A percentile compares a stretch with the other conserved stretches of the same genome.
Conservation (phyloP, 2,888 invertebrate species). For the Drosophila rellima region DNA sequence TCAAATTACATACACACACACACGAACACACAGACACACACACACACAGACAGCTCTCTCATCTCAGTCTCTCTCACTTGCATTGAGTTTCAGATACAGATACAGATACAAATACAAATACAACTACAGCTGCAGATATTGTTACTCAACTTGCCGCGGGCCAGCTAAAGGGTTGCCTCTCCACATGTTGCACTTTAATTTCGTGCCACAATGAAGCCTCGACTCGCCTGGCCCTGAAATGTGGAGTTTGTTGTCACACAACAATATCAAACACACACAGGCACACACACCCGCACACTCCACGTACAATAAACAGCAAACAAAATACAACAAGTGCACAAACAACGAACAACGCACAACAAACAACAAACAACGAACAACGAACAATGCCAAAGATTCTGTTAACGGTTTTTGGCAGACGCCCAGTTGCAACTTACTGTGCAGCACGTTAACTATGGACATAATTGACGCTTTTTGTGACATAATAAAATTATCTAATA, state of each 20-base stretch:
- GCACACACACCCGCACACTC: constrained; percentile 7
- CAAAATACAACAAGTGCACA: constrained; percentile 15
- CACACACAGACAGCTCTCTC: background rate
- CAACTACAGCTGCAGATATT: constrained; percentile 21
- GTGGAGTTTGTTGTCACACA: constrained; percentile 48
- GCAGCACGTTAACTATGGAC: background rate
- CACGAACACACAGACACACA: constrained; percentile 43
- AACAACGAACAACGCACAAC: constrained; percentile 23
- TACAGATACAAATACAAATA: constrained; percentile 9
- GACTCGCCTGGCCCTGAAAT: constrained; percentile 65
- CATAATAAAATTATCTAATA: background rate
- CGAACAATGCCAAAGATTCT: constrained; percentile 36
- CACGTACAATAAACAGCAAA: constrained; percentile 17
- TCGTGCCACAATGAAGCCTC: constrained; percentile 39
- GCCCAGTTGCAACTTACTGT: constrained; percentile 12
- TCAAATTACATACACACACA: constrained; percentile 71
- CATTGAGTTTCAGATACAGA: constrained; percentile 16
- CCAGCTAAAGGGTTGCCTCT: constrained; percentile 34
- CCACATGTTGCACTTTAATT: constrained; percentile 50
- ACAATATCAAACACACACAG: constrained; percentile 13
- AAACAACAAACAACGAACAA: constrained; percentile 19
- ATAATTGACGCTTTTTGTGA: background rate
- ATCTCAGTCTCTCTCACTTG: background rate
- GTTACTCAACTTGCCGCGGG: constrained; percentile 46
- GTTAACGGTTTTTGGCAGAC: constrained; percentile 36